Conservation (phyloP, 2,888 invertebrate species). For the Argyresthia albistria region DNA sequence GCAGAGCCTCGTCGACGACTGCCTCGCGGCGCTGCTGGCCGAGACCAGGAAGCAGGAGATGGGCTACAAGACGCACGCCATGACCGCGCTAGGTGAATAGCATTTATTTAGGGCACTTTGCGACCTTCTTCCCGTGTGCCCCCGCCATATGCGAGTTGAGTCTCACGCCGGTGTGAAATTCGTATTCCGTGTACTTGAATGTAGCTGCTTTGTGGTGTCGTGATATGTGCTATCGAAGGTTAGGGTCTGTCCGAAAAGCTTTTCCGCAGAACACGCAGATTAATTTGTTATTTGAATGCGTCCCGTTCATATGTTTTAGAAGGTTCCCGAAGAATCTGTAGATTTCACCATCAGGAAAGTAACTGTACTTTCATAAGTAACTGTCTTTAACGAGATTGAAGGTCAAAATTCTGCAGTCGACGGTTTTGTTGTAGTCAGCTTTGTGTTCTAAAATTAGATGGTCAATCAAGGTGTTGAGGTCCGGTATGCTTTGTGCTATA, state of each 20-base stretch:
- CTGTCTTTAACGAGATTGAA: slow-evolving; percentile 36
- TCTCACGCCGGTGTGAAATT: slow-evolving; percentile 26
- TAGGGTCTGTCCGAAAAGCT: slow-evolving; percentile 37
- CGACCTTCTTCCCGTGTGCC: slow-evolving; percentile 25
- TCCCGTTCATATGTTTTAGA: slow-evolving; percentile 35
- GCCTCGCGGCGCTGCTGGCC: slow-evolving; percentile 80
- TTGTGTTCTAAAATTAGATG: slow-evolving; percentile 35
- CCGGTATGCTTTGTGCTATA: slow-evolving; percentile 22
- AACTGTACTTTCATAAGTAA: slow-evolving; percentile 37
- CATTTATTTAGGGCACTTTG: too few species aligned
- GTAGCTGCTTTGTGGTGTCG: slow-evolving; percentile 27
- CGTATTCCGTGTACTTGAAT: slow-evolving; percentile 32
- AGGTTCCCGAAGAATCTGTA: slow-evolving; percentile 40
- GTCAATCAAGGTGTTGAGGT: slow-evolving; percentile 27
- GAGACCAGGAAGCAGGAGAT: slow-evolving; percentile 88
- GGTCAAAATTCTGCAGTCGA: slow-evolving; percentile 28
- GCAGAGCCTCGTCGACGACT: slow-evolving; percentile 36
- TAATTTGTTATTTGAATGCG: slow-evolving; percentile 37
- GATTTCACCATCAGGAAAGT: slow-evolving; percentile 24
- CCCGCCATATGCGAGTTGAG: slow-evolving; percentile 34
- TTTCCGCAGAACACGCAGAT: slow-evolving; percentile 45
- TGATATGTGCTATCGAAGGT: slow-evolving; percentile 36
- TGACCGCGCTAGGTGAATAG: slow-evolving; percentile 78
- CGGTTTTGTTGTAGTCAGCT: slow-evolving; percentile 24
- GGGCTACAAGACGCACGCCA: slow-evolving; percentile 81